Base-by-base conservation (phyloP, 1,140 invertebrate genomes). In the Rhyacophila brunnea region DNA sequence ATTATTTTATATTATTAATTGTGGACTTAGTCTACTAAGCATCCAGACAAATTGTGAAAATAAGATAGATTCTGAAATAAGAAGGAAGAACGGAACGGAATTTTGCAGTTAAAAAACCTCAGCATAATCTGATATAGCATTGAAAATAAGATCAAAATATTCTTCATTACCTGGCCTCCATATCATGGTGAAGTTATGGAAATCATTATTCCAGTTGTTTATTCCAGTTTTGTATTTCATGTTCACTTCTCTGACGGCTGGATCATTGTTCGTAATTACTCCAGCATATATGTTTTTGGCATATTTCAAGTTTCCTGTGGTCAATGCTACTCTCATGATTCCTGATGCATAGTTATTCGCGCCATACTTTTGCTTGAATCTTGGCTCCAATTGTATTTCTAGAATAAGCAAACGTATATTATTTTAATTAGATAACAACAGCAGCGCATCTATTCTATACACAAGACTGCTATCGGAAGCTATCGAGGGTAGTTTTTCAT, bases 181-280 rank as follows among this genome's bases (percentile, higher is more conserved):
- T 44, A 81, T 72, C 13, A 88, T 66, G 1, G 78, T 81, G 54
- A 84, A 90, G 35, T 75, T 80, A 63, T 89, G 86, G 67, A 82
- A 89, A 28, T 83, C 80, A 18, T 81, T 77, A 32, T 73, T 78
- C 86, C 86, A 88, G 47, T 73, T 70, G 5, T 74, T 64, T 19
- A 74, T 69, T 6, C 73, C 70, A 28, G 73, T 66, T 34, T 71
- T 73, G 58, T 75, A 74, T 45, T 71, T 73, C 50, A 75, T 28
- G 6, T 71, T 54, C 15, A 64, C 58, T 2, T 70, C 62, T 20
- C 74, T 68, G 65, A 70, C 73, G 0, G 74, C 74, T 6, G 75
- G 74, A 0, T 67, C 57, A 51, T 73, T 74, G 10, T 69, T 68
- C 10, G 77, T 67, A 0, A 78, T 50, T 1, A 75, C 70, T 1